Conservation (phyloP, 2,797 vertebrate genomes). For the Acipenser transmontanus region DNA sequence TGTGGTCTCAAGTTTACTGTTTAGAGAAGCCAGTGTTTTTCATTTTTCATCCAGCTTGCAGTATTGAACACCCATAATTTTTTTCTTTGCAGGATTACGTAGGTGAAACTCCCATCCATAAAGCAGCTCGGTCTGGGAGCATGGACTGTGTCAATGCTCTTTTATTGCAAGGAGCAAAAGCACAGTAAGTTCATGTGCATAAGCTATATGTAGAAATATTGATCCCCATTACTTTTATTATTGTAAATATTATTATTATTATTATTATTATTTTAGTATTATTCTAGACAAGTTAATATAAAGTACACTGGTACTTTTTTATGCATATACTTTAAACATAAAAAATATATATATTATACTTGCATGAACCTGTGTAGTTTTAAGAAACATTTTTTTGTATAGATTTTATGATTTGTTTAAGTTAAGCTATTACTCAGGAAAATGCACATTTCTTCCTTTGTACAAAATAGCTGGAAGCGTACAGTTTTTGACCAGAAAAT, state of each 20-base stretch:
- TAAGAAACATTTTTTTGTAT: constrained; percentile 10
- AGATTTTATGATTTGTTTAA: constrained; percentile 15
- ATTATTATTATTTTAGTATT: not conserved
- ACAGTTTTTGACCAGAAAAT: not conserved
- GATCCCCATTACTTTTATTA: constrained; percentile 10
- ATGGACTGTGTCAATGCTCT: constrained; percentile 86
- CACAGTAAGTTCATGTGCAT: constrained; percentile 74
- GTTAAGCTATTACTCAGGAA: constrained; percentile 34
- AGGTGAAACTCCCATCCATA: constrained; percentile 91
- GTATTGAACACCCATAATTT: not conserved
- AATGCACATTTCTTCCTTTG: constrained; percentile 55
- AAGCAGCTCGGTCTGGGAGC: constrained; percentile 91
- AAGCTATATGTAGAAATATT: not conserved
- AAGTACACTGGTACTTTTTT: not conserved
- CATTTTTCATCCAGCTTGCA: too few species aligned
- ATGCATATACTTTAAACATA: constrained; percentile 8
- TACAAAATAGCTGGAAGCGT: not conserved
- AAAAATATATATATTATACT: constrained; percentile 3
- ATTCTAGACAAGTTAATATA: not conserved
- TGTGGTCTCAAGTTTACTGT: too few species aligned
- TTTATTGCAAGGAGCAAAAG: constrained; percentile 78
- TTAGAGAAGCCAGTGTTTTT: too few species aligned
- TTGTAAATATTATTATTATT: constrained; percentile 17
- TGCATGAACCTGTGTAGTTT: constrained; percentile 18
- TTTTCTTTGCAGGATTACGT: constrained; percentile 79